Conservation (phyloP, 2,797 vertebrate genomes). For the Triplophysa yarkandensis region DNA sequence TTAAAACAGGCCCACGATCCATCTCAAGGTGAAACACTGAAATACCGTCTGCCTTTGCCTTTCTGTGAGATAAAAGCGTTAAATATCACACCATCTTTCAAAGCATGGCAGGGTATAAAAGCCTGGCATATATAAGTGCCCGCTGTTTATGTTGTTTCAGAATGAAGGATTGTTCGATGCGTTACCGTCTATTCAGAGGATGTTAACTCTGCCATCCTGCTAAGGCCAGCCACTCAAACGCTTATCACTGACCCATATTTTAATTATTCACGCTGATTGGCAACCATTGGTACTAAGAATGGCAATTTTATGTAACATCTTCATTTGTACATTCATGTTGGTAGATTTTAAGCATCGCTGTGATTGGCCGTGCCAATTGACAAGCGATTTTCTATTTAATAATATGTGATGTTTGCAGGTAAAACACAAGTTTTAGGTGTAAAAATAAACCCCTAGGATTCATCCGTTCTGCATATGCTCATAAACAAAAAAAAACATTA, state of each 20-base stretch:
- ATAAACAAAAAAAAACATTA: conserved; percentile 15
- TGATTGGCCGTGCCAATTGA: conserved; percentile 66
- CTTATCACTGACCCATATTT: conserved; percentile 40
- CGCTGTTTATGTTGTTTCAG: conserved; percentile 21
- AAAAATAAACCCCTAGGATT: conserved; percentile 29
- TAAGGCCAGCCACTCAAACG: conserved; percentile 15
- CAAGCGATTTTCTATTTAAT: conserved; percentile 61
- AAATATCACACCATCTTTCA: conserved; percentile 34
- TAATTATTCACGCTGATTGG: conserved; percentile 61
- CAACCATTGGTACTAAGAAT: conserved; percentile 46
- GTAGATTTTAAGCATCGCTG: conserved; percentile 66
- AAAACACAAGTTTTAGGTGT: conserved; percentile 10
- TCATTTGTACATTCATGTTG: conserved; percentile 58
- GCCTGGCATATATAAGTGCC: neutral
- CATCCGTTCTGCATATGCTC: neutral
- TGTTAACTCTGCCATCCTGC: conserved; percentile 16
- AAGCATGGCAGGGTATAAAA: conserved; percentile 25
- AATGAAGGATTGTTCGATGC: conserved; percentile 4
- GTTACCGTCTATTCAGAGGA: neutral
- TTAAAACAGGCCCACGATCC: neutral
- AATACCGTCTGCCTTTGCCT: neutral
- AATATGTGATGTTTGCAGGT: conserved; percentile 47
- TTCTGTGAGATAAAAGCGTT: conserved; percentile 18
- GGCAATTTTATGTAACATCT: conserved; percentile 60
- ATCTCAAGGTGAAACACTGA: conserved; percentile 16